Percentiles rank a stretch among this genome's conserved stretches.
Evolutionary conservation across 2,888 invertebrate species (phyloP).

Genomic region (Neoitamus cyanurus): DNA sequence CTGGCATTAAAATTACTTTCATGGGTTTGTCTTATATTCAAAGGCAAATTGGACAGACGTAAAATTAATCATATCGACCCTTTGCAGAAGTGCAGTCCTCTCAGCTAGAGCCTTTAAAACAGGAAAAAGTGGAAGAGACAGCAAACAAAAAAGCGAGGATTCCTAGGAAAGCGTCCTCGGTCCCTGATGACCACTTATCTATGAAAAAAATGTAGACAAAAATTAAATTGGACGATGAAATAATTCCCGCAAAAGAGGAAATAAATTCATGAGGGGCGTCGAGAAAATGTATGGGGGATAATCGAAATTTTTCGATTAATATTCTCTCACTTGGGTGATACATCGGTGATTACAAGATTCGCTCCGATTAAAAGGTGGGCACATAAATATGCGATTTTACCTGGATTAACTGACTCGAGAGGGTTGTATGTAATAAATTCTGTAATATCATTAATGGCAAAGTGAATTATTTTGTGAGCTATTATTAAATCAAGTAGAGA

Average conservation of each 20-base stretch:
- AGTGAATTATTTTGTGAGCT: neutral
- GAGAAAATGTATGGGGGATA: neutral
- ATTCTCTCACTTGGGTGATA: conserved; percentile 1
- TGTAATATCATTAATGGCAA: neutral
- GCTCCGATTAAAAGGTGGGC: neutral
- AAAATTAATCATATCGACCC: neutral
- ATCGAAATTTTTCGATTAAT: conserved; percentile 5
- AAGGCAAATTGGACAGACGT: neutral
- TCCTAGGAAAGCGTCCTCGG: neutral
- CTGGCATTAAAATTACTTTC: neutral
- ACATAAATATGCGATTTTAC: neutral
- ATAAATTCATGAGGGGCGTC: neutral
- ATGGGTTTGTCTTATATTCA: neutral
- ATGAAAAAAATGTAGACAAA: neutral
- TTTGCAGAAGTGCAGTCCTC: neutral
- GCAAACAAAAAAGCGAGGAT: neutral
- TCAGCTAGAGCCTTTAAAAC: neutral
- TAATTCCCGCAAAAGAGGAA: neutral
- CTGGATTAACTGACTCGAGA: neutral
- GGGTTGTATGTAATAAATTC: neutral
- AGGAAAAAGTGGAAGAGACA: neutral
- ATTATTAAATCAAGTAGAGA: neutral
- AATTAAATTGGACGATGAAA: neutral
- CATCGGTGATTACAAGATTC: neutral
- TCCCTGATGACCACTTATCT: conserved; percentile 1